phyloP scores from a whole-genome alignment of 2,797 vertebrate species.

The Tadarida brasiliensis region DNA sequence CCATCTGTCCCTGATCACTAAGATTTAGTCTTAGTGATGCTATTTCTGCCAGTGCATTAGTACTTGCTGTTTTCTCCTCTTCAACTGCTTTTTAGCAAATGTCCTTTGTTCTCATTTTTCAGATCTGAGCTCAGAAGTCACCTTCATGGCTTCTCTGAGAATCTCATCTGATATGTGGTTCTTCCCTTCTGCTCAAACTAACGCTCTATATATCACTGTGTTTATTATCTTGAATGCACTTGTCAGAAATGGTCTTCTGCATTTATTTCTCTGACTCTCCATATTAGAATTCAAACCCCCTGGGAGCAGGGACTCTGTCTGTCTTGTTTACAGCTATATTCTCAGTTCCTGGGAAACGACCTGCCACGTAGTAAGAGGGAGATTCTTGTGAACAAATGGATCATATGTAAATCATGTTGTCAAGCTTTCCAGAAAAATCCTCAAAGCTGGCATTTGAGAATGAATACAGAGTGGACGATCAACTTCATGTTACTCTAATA shows the following conservation, averaged over 20 bases:
- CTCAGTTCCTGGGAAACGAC: neutral
- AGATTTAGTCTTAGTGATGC: neutral
- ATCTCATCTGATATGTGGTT: neutral
- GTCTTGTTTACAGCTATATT: neutral
- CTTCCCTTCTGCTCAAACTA: neutral
- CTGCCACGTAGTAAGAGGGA: neutral
- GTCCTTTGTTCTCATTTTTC: neutral
- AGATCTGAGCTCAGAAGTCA: neutral
- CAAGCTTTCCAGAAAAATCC: neutral
- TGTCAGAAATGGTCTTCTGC: neutral
- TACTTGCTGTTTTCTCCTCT: neutral
- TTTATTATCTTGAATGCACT: neutral
- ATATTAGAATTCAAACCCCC: neutral
- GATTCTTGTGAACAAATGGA: neutral
- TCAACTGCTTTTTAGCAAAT: neutral
- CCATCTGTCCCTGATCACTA: neutral
- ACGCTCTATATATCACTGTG: neutral
- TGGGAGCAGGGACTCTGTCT: neutral
- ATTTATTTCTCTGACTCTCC: neutral
- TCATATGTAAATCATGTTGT: neutral
- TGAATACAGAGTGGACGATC: neutral
- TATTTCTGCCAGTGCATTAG: neutral
- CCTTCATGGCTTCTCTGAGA: neutral
- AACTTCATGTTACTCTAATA: neutral
- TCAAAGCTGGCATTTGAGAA: neutral